A percentile compares a stretch with the other conserved stretches of the same genome.
phyloP scores from a whole-genome alignment of 2,888 invertebrate genomes.

The Coleophora flavipennella region DNA sequence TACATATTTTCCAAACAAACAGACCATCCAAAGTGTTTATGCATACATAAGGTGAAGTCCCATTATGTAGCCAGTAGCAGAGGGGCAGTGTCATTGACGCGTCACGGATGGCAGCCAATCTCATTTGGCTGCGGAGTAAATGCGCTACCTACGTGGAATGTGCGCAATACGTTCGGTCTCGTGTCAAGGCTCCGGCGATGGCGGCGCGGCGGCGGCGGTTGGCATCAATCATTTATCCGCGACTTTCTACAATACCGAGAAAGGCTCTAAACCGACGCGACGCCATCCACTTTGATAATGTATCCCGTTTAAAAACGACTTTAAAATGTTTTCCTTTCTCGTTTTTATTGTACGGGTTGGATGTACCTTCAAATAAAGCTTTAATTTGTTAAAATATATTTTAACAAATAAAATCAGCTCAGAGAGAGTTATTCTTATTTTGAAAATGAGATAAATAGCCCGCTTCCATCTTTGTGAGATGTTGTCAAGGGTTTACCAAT shows the following conservation, averaged over 20 bases:
- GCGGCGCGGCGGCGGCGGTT: constrained; percentile 39
- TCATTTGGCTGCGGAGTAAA: constrained; percentile 12
- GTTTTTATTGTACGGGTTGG: constrained; percentile 31
- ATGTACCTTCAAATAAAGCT: no score
- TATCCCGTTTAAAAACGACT: constrained; percentile 62
- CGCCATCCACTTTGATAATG: constrained; percentile 63
- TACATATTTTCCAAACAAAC: no score
- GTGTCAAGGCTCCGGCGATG: constrained; percentile 24
- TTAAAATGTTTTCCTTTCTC: constrained; percentile 43
- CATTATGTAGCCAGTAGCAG: neutral
- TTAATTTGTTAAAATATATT: no score
- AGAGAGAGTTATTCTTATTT: no score
- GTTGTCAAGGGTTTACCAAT: no score
- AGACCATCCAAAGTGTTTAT: no score
- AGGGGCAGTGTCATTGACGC: constrained; percentile 1
- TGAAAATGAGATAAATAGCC: no score
- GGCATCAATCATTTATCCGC: constrained; percentile 66
- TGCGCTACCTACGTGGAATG: constrained; percentile 29
- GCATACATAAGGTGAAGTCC: no score
- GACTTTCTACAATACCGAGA: constrained; percentile 50
- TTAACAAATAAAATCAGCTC: no score
- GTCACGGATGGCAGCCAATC: constrained; percentile 16
- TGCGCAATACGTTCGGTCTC: constrained; percentile 54
- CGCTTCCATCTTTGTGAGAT: no score
- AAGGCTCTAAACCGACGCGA: constrained; percentile 63